Evolutionary conservation across 2,113 vertebrate species (phyloP).

Genomic region (Urocynchramus pylzowi): DNA sequence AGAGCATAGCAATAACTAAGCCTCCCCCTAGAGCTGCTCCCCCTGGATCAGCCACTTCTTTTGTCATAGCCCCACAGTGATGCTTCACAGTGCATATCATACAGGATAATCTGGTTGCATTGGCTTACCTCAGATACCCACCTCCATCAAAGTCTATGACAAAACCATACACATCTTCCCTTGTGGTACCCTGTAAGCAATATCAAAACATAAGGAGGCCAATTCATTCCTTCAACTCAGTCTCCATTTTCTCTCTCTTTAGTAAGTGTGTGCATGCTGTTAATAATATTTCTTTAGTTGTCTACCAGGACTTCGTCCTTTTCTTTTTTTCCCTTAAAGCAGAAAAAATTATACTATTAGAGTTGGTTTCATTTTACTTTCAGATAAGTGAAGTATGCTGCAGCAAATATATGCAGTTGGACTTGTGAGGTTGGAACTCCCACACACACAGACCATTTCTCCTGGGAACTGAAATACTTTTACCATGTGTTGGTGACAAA

Average conservation of each 20-base stretch:
- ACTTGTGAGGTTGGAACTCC: background rate
- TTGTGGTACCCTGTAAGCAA: background rate
- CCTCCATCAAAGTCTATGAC: background rate
- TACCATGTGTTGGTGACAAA: background rate
- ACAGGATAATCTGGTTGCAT: background rate
- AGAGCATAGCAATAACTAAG: rapidly evolving
- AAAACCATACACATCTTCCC: background rate
- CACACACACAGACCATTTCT: background rate
- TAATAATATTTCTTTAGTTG: background rate
- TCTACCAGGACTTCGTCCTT: background rate
- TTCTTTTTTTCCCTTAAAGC: background rate
- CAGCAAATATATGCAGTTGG: background rate
- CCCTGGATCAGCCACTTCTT: background rate
- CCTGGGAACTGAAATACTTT: background rate
- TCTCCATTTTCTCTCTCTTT: background rate
- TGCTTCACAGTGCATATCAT: background rate
- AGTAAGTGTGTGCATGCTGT: background rate
- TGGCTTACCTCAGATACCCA: background rate
- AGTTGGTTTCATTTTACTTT: background rate
- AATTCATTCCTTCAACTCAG: background rate
- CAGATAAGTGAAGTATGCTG: background rate
- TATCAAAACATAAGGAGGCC: background rate
- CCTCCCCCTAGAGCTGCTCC: background rate
- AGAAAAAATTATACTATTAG: background rate
- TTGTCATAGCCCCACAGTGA: background rate